phyloP scores from a whole-genome alignment of 2,888 invertebrate species.

The Scaptomyza tumidula region DNA sequence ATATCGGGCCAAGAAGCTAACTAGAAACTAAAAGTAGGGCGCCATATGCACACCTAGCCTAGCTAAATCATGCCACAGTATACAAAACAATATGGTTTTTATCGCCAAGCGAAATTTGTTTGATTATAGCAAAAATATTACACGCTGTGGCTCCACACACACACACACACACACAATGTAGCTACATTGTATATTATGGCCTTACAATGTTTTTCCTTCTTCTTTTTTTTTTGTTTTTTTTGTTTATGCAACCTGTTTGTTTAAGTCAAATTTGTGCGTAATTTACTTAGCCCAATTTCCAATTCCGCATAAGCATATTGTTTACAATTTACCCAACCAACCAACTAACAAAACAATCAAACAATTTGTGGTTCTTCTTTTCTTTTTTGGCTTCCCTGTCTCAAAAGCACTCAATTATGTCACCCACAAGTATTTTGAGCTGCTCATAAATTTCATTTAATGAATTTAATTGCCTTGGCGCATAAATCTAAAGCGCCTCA shows the following conservation, averaged over 20 bases:
- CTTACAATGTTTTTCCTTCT: constrained; percentile 48
- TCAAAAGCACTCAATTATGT: constrained; percentile 61
- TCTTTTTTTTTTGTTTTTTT: background rate
- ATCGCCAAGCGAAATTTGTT: constrained; percentile 51
- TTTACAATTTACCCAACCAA: constrained; percentile 32
- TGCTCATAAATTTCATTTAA: constrained; percentile 72
- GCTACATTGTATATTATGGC: constrained; percentile 27
- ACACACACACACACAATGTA: constrained; percentile 1
- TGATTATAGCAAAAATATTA: constrained; percentile 77
- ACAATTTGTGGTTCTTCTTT: background rate
- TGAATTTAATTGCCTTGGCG: constrained; percentile 75
- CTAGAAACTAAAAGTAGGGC: constrained; percentile 59
- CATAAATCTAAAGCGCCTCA: constrained; percentile 78
- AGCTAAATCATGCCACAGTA: constrained; percentile 22
- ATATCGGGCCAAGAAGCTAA: constrained; percentile 11
- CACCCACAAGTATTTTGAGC: constrained; percentile 65
- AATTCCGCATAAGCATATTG: constrained; percentile 53
- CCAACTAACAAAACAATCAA: background rate
- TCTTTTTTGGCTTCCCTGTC: background rate
- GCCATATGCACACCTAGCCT: constrained; percentile 70
- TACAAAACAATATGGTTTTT: constrained; percentile 75
- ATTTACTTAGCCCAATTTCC: constrained; percentile 75
- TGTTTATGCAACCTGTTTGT: constrained; percentile 69
- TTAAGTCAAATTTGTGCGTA: constrained; percentile 60
- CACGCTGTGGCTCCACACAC: constrained; percentile 58